Base-by-base conservation (phyloP, 2,113 vertebrate species). In the Cyanoramphus novaezelandiae region DNA sequence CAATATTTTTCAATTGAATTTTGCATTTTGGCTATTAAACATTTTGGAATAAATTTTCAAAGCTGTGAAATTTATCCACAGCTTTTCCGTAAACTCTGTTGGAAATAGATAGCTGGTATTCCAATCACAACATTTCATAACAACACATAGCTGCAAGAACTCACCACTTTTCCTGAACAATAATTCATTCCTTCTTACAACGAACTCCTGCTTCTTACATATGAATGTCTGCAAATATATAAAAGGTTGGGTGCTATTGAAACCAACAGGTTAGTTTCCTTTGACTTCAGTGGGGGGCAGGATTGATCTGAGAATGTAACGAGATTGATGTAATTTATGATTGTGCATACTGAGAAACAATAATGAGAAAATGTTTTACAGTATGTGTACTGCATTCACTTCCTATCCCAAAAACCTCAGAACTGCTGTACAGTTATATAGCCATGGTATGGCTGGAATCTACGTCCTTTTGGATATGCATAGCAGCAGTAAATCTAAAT, bases 221-320 rank as follows among this genome's bases (percentile, higher is more conserved):
- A 82, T 63, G 74, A 96, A 88, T 88, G 16, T 43, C 90, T 91
- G 70, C 78, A 84, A 94, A 90, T 94, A 92, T 90, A 81, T 92
- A 80, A 85, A 96, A 85, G 41, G 33, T 46, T 93, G 84, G n/a
- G 25, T 77, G 37, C 60, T 93, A 80, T 86, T 91, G 87, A 91
- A 90, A 59, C 75, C 85, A 95, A 94, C 92, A 96, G 70, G 86
- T 92, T 93, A 86, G 71, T 88, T 94, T 96, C 79, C 68, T 82
- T 92, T 95, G 90, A 92, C 93, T 96, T 96, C 85, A 70, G 70
- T 23, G 71, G 75, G 71, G 85, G 82, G 55, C 70, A 96, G 91
- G 79, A 95, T 67, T 96, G 93, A 91, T 93, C 93, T 80, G 85
- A 77, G 68, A 92, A 90, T 86, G 46, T 35, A 78, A 93, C 25